Percentiles rank a stretch among this genome's conserved stretches.
phyloP scores from a whole-genome alignment of 2,113 vertebrate species.

The Grallaria varia region DNA sequence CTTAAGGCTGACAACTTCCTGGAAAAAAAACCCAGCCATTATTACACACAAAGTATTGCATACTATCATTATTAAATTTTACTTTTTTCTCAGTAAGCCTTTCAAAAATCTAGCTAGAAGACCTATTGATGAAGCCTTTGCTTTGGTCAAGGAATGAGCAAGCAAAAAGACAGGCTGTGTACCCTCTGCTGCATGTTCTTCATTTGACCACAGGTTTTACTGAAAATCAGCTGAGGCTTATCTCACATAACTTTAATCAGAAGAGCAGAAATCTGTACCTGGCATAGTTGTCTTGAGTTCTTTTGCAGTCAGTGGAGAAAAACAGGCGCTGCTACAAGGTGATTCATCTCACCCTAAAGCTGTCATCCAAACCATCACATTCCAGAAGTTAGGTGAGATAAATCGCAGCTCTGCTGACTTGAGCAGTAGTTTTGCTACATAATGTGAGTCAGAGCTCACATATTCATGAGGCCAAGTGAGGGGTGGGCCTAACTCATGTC shows the following conservation, averaged over 20 bases:
- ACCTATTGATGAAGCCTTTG: not conserved
- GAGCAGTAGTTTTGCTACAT: not conserved
- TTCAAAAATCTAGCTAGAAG: not conserved
- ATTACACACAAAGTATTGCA: not conserved
- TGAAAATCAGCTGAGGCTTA: not conserved
- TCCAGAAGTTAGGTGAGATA: not conserved
- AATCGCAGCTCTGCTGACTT: not conserved
- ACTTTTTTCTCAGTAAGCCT: not conserved
- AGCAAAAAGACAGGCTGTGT: not conserved
- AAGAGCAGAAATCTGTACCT: not conserved
- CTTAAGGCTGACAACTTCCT: slow-evolving; percentile 31
- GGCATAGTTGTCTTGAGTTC: not conserved
- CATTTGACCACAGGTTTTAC: not conserved
- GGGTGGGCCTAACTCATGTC: not conserved
- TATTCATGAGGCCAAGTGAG: not conserved
- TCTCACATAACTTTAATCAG: not conserved
- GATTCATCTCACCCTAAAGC: not conserved
- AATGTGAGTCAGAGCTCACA: not conserved
- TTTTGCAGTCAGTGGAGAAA: not conserved
- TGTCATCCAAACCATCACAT: not conserved
- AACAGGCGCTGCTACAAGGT: not conserved
- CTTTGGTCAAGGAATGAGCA: not conserved
- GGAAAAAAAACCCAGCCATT: not conserved
- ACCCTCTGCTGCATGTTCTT: not conserved
- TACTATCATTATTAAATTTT: not conserved